These are phyloP conservation scores for Amiota mariae DNA, from an alignment of 2,888 invertebrate species.

Conservation along the genomic window DNA sequence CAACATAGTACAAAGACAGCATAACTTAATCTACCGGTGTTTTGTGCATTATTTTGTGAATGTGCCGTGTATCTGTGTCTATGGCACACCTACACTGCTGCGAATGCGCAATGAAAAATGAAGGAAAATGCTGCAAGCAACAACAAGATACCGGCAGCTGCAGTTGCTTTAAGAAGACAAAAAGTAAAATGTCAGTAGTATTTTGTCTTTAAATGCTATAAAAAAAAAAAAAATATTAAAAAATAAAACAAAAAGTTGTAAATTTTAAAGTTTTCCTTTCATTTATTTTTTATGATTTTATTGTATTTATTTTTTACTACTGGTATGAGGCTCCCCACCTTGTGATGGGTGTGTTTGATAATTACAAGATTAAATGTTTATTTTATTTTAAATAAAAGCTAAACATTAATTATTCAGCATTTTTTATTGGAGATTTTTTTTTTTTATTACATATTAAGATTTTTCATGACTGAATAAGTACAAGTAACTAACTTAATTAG, in stretches of 20 bases:
- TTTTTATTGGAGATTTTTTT: no score
- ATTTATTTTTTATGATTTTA: conserved; percentile 19
- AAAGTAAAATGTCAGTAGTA: conserved; percentile 57
- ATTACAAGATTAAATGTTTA: conserved; percentile 57
- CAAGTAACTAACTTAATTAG: not conserved
- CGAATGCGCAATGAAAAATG: conserved; percentile 8
- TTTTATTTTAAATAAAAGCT: conserved; percentile 39
- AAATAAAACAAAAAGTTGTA: conserved; percentile 1
- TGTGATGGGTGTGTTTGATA: conserved; percentile 44
- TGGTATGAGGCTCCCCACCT: not conserved
- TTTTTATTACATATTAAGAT: no score
- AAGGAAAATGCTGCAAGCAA: conserved; percentile 8
- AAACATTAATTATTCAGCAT: no score
- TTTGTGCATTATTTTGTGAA: conserved; percentile 5
- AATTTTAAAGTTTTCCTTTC: conserved; percentile 31
- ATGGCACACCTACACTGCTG: conserved; percentile 18
- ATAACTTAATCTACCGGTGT: not conserved
- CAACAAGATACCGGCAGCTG: not conserved
- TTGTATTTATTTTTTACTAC: not conserved
- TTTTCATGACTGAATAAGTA: no score
- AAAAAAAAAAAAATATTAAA: not conserved
- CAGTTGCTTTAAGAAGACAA: not conserved
- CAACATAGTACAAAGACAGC: not conserved
- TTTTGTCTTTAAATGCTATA: conserved; percentile 17
- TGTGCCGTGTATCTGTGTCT: not conserved